Base-by-base conservation (phyloP, 2,113 vertebrate species). In the Paratilapia polleni region DNA sequence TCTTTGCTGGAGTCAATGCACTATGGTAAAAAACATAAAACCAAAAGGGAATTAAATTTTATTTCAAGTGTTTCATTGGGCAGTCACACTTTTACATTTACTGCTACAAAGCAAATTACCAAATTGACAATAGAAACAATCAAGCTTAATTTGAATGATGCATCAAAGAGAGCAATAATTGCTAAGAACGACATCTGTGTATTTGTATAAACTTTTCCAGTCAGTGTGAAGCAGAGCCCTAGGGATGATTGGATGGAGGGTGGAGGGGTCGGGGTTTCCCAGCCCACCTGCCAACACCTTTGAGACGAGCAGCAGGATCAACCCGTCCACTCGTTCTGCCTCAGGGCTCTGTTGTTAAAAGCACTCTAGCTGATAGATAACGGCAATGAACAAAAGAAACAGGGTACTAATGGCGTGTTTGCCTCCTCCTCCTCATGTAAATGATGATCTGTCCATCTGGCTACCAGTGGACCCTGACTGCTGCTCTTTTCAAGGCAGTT, bases 391-490 rank as follows among this genome's bases (percentile, higher is more conserved):
- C 92, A 94, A 94, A 94, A 90, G 91, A 81, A 88, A 84, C 34
- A 0, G 17, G 28, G 6, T 61, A 17, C 82, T 93, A 93, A 93
- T 86, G 88, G 73, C 77, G 82, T 2, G 0, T 70, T 91, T 91
- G 36, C 88, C 83, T 62, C 91, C 91, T 87, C 93, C 92, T 88
- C 70, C 74, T 90, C 76, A 6, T 82, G 82, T 78, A 85, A 80
- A 68, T 78, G 38, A 88, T 83, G 86, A 89, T 88, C 54, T 61
- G 70, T 80, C 93, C 91, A 94, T 94, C 91, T 94, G 93, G 81
- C 52, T 58, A 9, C 57, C 87, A 58, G 77, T 10, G 57, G 75
- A 79, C 31, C 57, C 38, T 8, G 3, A n/a, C 66, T 91, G 88
- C 64, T 88, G 60, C n/a, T 90, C 68, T 81, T 87, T 75, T 83